These are phyloP conservation scores for Cheiracanthium punctorium DNA, from an alignment of 2,888 invertebrate genomes.

Conservation along the genomic window DNA sequence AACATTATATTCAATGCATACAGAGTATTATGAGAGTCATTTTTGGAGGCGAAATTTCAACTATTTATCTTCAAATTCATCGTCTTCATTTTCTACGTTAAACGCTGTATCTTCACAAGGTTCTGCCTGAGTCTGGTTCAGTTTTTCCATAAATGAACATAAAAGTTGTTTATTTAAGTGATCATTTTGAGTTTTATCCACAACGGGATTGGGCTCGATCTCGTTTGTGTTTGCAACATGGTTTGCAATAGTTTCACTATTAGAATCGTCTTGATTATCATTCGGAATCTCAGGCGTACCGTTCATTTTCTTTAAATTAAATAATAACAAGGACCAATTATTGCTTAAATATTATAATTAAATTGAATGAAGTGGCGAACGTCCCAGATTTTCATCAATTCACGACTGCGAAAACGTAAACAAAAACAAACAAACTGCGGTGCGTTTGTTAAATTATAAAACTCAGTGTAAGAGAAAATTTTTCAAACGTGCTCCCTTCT, in stretches of 20 bases:
- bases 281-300: neutral
- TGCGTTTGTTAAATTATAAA: too few species aligned
- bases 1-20: too few species aligned
- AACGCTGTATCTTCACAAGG: neutral
- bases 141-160: slow-evolving; percentile 13
- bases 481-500: too few species aligned
- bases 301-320: neutral
- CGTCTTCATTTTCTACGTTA: neutral
- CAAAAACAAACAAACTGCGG: too few species aligned
- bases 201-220: neutral
- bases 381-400: too few species aligned
- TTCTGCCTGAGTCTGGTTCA: slow-evolving; percentile 1
- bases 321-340: too few species aligned
- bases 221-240: neutral
- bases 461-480: too few species aligned
- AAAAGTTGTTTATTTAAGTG: slow-evolving; percentile 12
- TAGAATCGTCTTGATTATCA: neutral
- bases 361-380: too few species aligned
- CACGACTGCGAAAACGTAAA: too few species aligned
- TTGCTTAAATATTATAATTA: too few species aligned
- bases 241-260: neutral
- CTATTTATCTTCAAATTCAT: slow-evolving; percentile 15
- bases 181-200: slow-evolving; percentile 17
- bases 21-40: neutral
- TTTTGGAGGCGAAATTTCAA: too few species aligned